Conservation (phyloP, 2,888 invertebrate species). For the Mesopsocus fuscifrons region DNA sequence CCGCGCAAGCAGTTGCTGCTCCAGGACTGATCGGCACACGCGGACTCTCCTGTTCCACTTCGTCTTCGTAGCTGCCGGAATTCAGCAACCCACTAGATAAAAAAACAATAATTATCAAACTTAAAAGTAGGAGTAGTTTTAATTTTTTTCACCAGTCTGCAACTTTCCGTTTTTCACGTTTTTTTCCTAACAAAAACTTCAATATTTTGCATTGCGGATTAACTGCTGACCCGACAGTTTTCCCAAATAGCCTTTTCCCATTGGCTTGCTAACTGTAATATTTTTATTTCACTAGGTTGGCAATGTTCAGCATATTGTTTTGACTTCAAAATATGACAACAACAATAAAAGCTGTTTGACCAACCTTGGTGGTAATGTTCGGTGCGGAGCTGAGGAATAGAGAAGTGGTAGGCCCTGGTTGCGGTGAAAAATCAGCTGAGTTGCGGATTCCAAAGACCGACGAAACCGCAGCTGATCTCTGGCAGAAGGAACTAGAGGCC, state of each 20-base stretch:
- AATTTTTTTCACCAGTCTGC: not conserved
- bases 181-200: too few species aligned
- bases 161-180: not conserved
- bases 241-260: too few species aligned
- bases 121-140: conserved; percentile 4
- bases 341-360: too few species aligned
- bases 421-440: conserved; percentile 66
- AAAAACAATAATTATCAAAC: conserved; percentile 11
- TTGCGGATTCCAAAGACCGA: conserved; percentile 54
- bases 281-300: too few species aligned
- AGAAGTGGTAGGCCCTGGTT: conserved; percentile 65
- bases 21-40: conserved; percentile 23
- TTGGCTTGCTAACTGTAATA: too few species aligned
- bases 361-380: too few species aligned
- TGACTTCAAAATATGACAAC: too few species aligned
- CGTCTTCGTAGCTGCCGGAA: conserved; percentile 16
- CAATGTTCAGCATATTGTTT: too few species aligned
- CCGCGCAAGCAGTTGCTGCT: conserved; percentile 4
- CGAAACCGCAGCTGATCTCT: conserved; percentile 53
- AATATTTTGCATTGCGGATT: too few species aligned
- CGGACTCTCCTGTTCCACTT: conserved; percentile 25
- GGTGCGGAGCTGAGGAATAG: conserved; percentile 68
- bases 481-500: conserved; percentile 45
- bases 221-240: too few species aligned
- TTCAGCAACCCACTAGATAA: conserved; percentile 39